Evolutionary conservation across 1,140 invertebrate species (phyloP).

Genomic region (Acromyrmex heyeri): DNA sequence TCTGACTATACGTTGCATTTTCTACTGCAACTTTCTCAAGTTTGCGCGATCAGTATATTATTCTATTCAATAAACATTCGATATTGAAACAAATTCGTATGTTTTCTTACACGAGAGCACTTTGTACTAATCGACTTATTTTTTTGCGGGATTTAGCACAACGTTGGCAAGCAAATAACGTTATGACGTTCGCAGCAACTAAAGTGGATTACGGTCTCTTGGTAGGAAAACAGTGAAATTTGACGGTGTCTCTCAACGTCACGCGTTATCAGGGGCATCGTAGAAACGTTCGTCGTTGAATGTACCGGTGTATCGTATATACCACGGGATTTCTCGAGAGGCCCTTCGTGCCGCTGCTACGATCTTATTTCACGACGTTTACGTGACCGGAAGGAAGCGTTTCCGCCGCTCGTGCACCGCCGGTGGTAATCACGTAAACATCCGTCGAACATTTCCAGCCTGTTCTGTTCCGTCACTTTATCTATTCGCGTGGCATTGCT

Average conservation of each 20-base stretch:
- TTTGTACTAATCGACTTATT: slow-evolving; percentile 2
- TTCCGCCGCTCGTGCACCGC: neutral
- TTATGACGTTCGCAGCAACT: slow-evolving; percentile 1
- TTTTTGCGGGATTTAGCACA: neutral
- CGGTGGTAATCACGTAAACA: slow-evolving; percentile 47
- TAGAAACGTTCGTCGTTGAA: slow-evolving; percentile 29
- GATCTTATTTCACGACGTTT: slow-evolving; percentile 43
- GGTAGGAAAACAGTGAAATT: slow-evolving; percentile 51
- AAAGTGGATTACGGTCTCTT: slow-evolving; percentile 40
- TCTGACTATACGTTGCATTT: neutral
- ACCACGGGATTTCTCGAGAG: neutral
- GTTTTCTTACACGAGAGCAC: neutral
- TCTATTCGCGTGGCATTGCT: neutral
- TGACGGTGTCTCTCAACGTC: slow-evolving; percentile 43
- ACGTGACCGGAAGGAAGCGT: slow-evolving; percentile 51
- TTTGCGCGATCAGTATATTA: neutral
- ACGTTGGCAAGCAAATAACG: slow-evolving; percentile 39
- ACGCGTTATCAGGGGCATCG: slow-evolving; percentile 24
- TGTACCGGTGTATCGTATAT: neutral
- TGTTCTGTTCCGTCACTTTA: neutral
- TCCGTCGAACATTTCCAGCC: slow-evolving; percentile 44
- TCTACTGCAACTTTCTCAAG: neutral
- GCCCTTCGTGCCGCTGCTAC: slow-evolving; percentile 4
- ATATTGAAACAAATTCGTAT: slow-evolving; percentile 13
- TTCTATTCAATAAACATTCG: neutral